Base-by-base conservation (phyloP, 2,888 invertebrate species). In the Orchestes rusci region DNA sequence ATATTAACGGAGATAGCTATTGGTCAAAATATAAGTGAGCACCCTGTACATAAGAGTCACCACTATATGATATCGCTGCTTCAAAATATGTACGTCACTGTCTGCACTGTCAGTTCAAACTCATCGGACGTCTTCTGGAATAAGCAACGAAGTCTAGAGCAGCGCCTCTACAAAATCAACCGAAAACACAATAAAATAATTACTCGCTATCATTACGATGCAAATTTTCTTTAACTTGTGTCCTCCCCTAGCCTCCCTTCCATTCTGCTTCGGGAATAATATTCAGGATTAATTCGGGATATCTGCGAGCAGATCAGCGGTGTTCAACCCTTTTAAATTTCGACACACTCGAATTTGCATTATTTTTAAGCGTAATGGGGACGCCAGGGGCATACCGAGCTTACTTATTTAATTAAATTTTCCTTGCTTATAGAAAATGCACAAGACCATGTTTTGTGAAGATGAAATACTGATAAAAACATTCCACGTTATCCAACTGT, bases 211-310 rank as follows among this genome's bases (percentile, higher is more conserved):
- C 65, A 64, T 66, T 66, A 64, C 58, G 62, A 66, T 66, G 66
- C 65, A 66, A 66, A 66, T 66, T 65, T 61, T 65, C 66, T 65
- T 64, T 61, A 65, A 65, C 64, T 65, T 62, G 63, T 63, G 63
- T 63, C 62, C 62, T 28, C 34, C 43, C 27, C 23, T 16, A 31
- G 27, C 16, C 31, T 20, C 39, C 40, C 36, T 12, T 37, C 34
- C 29, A 31, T 38, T 43, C 43, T 31, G 37, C 18, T 43, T 43
- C 44, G 36, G 41, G 48, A 48, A 48, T 64, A 65, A 65, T 67
- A 67, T 65, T 65, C 64, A 53, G 64, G 64, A 67, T 66, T 66
- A 67, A 66, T 66, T 63, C 61, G 54, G 59, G 60, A 63, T 66
- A 65, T 66, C 65, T 65, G 55, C 60, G 58, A 63, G 62, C 61